Conservation (phyloP, 2,888 invertebrate species). For the Sepioteuthis lessoniana region DNA sequence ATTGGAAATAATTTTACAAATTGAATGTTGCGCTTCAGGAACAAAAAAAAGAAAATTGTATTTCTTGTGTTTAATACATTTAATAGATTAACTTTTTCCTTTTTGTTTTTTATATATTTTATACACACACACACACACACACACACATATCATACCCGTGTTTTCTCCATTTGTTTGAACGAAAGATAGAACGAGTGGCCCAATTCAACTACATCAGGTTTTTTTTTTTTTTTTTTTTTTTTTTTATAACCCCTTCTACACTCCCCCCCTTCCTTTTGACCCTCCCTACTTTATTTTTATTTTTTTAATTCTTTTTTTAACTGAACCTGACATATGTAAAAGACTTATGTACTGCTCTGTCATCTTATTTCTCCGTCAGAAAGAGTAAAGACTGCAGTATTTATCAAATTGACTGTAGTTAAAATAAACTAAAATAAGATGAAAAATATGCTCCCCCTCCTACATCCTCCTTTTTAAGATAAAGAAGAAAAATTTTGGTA, state of each 20-base stretch:
- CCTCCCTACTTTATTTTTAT: not conserved
- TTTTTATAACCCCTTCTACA: not conserved
- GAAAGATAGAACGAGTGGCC: not conserved
- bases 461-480: not conserved
- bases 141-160: not conserved
- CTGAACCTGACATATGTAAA: not conserved
- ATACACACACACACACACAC: not conserved
- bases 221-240: not conserved
- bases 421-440: not conserved
- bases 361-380: not conserved
- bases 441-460: not conserved
- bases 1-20: not conserved
- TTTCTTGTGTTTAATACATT: constrained; percentile 7
- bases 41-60: not conserved
- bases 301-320: not conserved
- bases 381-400: not conserved
- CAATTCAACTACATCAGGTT: not conserved
- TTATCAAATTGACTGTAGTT: not conserved
- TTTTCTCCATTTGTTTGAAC: not conserved
- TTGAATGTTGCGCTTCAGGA: not conserved
- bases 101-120: not conserved
- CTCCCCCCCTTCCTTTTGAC: not conserved
- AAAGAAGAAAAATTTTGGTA: not conserved
- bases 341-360: not conserved
- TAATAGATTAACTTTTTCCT: constrained; percentile 7